These are phyloP conservation scores for Diabrotica balteata DNA, from an alignment of 2,888 invertebrate genomes.

Conservation along the genomic window DNA sequence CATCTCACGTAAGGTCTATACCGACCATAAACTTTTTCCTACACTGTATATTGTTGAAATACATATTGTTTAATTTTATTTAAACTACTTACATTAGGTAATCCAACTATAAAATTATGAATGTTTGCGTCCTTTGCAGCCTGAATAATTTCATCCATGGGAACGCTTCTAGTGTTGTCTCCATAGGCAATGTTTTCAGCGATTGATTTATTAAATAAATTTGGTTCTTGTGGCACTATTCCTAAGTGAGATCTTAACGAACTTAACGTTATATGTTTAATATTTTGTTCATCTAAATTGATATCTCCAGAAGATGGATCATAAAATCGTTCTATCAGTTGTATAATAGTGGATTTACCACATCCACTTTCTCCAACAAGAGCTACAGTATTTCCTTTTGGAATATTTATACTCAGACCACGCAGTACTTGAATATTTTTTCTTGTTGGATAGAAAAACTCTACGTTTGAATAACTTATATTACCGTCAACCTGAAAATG, in stretches of 20 bases:
- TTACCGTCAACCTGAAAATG: slow-evolving; percentile 64
- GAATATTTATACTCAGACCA: slow-evolving; percentile 70
- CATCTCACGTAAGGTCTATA: too few relatives aligned
- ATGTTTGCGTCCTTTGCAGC: slow-evolving; percentile 87
- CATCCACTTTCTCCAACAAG: slow-evolving; percentile 84
- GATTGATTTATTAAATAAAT: slow-evolving; percentile 87
- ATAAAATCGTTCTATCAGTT: slow-evolving; percentile 84
- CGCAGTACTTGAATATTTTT: slow-evolving; percentile 73
- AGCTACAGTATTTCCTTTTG: slow-evolving; percentile 75
- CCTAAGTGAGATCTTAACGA: slow-evolving; percentile 77
- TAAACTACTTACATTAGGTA: slow-evolving; percentile 71
- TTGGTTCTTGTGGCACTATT: slow-evolving; percentile 91
- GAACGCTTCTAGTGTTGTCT: slow-evolving; percentile 73
- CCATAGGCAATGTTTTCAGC: slow-evolving; percentile 93
- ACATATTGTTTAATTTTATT: too few relatives aligned
- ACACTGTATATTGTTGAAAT: too few relatives aligned
- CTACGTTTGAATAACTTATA: slow-evolving; percentile 73
- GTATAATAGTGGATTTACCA: slow-evolving; percentile 88
- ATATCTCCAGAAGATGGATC: slow-evolving; percentile 74
- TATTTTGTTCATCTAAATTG: slow-evolving; percentile 47
- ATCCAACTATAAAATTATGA: slow-evolving; percentile 78
- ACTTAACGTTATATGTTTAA: slow-evolving; percentile 46
- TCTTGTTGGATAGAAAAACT: slow-evolving; percentile 81
- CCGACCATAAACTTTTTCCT: too few relatives aligned
- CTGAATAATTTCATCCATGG: slow-evolving; percentile 75